These are phyloP conservation scores for Hoplostethus atlanticus DNA, from an alignment of 2,797 vertebrate genomes.

Conservation along the genomic window DNA sequence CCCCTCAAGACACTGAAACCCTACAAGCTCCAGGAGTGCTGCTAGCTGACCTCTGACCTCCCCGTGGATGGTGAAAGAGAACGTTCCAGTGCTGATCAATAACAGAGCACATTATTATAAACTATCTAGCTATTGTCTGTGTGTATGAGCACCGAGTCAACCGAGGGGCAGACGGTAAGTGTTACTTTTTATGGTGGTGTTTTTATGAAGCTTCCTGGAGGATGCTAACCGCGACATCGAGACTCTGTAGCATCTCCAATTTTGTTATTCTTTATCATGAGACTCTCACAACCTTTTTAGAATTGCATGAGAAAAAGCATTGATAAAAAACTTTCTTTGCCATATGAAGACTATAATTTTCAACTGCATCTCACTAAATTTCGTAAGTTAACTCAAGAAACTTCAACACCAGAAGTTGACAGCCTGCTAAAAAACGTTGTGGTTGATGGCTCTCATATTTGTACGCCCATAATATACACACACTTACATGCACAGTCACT, in stretches of 20 bases:
- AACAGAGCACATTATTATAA: too few species aligned
- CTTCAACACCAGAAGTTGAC: background rate
- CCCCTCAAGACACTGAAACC: too few species aligned
- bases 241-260: background rate
- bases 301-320: background rate
- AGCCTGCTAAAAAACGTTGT: background rate
- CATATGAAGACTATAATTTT: background rate
- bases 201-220: too few species aligned
- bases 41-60: too few species aligned
- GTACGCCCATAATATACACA: background rate
- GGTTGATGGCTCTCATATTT: background rate
- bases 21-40: too few species aligned
- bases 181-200: too few species aligned
- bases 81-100: too few species aligned
- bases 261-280: background rate
- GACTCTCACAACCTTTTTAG: background rate
- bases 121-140: too few species aligned
- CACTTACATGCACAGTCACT: conserved; percentile 1
- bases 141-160: background rate
- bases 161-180: background rate
- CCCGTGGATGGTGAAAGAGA: too few species aligned
- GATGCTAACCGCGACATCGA: background rate
- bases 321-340: too few species aligned
- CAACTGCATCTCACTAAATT: background rate
- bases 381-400: background rate